Evolutionary conservation across 2,888 invertebrate species (phyloP), one percentile per base, ranked within the genome.

Genomic region (Mythimna albipuncta): DNA sequence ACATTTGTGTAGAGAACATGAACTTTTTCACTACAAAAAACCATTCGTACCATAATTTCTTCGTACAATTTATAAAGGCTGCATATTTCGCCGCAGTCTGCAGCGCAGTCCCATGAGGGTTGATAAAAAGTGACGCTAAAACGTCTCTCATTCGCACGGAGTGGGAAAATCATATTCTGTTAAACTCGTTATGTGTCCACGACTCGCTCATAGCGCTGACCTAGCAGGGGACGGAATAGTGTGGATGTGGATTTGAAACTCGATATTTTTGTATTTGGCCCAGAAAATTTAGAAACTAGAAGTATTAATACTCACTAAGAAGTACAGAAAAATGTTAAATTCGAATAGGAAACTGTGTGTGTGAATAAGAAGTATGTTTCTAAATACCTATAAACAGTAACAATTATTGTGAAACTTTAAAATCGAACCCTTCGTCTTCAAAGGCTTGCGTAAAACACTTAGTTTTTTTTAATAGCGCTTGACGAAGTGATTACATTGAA

Each of bases 141-240:
- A 95, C 92, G 95, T 93, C 92, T 87, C 95, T 93, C 94, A 92
- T 92, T 91, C 93, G 87, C 69, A 77, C 89, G 90, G 81, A 86
- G 89, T 88, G 93, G 87, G 92, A 91, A 95, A 96, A 96, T 96
- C 96, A 96, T 96, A 96, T 96, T 96, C 94, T 95, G 95, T 93
- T 96, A 96, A 96, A 95, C 93, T 96, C 93, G 96, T 96, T 96
- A 96, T 89, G 93, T 93, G 95, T 92, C 95, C 94, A 93, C 93
- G 95, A 92, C 93, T 93, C 93, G 94, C 91, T 93, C 91, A 92
- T 93, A 91, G 93, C 90, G 96, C 96, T 96, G 96, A 96, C 96
- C 95, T 90, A 91, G 95, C 96, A 95, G 66, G 68, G 75, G 87
- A 63, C 71, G 70, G 86, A 79, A 77, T 89, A 85, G 21, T 69